phyloP scores from a whole-genome alignment of 2,113 vertebrate species.

The Dicrurus megarhynchus region DNA sequence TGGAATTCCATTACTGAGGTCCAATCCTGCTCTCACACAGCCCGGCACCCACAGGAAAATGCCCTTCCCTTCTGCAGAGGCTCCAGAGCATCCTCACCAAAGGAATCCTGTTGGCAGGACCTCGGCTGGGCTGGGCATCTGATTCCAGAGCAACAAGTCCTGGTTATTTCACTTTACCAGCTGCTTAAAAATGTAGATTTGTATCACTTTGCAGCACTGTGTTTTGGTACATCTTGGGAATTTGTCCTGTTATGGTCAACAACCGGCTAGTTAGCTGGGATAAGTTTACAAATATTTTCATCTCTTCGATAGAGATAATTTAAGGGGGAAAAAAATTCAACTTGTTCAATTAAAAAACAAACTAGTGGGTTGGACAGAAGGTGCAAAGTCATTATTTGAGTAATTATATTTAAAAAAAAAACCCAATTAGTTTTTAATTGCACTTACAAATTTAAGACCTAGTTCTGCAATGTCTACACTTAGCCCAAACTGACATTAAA shows the following conservation, averaged over 20 bases:
- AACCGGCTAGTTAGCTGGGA: not conserved
- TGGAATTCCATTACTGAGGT: constrained; percentile 27
- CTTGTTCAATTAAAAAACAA: constrained; percentile 20
- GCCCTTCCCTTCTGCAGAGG: not conserved
- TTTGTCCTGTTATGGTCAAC: not conserved
- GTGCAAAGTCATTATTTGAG: constrained; percentile 38
- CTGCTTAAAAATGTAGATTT: not conserved
- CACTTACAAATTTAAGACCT: constrained; percentile 35
- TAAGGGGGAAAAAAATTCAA: not conserved
- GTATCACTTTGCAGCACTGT: not conserved
- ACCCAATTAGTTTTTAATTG: constrained; percentile 31
- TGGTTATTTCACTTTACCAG: not conserved
- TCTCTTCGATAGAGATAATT: not conserved
- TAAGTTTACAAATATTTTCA: constrained; percentile 6
- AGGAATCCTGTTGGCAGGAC: not conserved
- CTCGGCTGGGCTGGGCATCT: rapidly evolving
- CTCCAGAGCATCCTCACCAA: not conserved
- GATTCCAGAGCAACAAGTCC: not conserved
- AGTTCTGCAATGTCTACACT: not conserved
- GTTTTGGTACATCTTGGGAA: not conserved
- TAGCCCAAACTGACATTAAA: constrained; percentile 19
- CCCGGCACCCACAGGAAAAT: rapidly evolving
- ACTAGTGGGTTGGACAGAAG: constrained; percentile 10
- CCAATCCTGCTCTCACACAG: not conserved
- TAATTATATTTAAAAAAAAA: not conserved